A percentile compares a stretch with the other conserved stretches of the same genome.
Conservation (phyloP, 2,888 invertebrate genomes). For the Bruchidius siliquastri region DNA sequence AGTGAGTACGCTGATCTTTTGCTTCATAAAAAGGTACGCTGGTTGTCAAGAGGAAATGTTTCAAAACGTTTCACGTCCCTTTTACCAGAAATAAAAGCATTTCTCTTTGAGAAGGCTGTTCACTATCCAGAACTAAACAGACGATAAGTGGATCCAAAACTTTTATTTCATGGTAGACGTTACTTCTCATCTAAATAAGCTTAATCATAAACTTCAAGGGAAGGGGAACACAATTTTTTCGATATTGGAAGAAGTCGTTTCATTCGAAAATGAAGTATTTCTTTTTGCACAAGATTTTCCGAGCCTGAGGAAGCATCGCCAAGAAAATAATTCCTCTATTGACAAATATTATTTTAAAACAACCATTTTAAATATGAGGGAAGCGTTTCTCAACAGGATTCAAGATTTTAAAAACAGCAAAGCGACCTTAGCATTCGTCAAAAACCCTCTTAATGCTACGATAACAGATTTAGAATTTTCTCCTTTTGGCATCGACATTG, state of each 20-base stretch:
- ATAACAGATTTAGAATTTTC: slow-evolving; percentile 6
- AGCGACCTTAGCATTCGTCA: slow-evolving; percentile 9
- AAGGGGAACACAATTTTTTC: slow-evolving; percentile 23
- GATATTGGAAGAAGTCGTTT: slow-evolving; percentile 10
- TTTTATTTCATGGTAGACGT: slow-evolving; percentile 34
- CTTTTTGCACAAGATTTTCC: slow-evolving; percentile 25
- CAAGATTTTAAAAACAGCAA: slow-evolving; percentile 9
- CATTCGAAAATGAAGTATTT: slow-evolving; percentile 15
- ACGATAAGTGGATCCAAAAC: slow-evolving; percentile 32
- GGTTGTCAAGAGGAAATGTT: slow-evolving; percentile 20
- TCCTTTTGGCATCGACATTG: slow-evolving; percentile 5
- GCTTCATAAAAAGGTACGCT: slow-evolving; percentile 27
- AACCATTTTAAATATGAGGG: slow-evolving; percentile 9
- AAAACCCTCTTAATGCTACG: slow-evolving; percentile 8
- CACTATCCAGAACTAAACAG: slow-evolving; percentile 31
- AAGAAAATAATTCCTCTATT: slow-evolving; percentile 14
- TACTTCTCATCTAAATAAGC: slow-evolving; percentile 33
- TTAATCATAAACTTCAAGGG: slow-evolving; percentile 33
- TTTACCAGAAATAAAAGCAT: slow-evolving; percentile 29
- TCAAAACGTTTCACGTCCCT: slow-evolving; percentile 20
- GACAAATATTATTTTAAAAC: slow-evolving; percentile 6
- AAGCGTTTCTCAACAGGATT: slow-evolving; percentile 4
- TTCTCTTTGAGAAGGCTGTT: slow-evolving; percentile 32
- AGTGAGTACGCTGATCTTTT: slow-evolving; percentile 23
- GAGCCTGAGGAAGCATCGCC: slow-evolving; percentile 6